Evolutionary conservation across 2,888 invertebrate genomes (phyloP), one percentile per base, ranked within the genome.

Genomic region (Cosmia pyralina): DNA sequence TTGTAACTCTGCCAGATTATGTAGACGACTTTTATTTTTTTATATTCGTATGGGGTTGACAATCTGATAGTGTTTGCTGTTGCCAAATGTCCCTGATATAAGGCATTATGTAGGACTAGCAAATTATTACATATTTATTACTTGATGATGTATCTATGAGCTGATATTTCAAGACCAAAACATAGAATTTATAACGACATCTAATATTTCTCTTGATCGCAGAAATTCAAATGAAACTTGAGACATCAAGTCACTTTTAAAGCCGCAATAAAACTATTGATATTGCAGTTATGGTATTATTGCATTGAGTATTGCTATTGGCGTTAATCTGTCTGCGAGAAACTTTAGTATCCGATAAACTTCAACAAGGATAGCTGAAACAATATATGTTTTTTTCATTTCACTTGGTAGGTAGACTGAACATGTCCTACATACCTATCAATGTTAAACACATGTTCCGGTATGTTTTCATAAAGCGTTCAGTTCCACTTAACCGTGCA

Each of bases 401-500:
- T 8, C 8, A 38, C 15, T 19, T 48, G 2, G 8, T 11, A 11
- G 6, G 13, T 15, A 4, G 8, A 58, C 22, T 41, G 17, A 64
- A 66, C 6, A 46, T 10, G 34, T 38, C 15, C 11, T 8, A 48
- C 4, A 52, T 38, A n/a, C 1, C 28, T 28, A 28, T 55, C 15
- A 48, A n/a, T 22, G 50, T 57, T 15, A 22, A 72, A 76, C 75
- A 82, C 63, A 77, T 75, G 82, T 78, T 48, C 44, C 10, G 58
- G 75, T 74, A 77, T 80, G 71, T 81, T 80, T 79, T 76, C 63
- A 68, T 86, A 81, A 79, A 85, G 60, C 82, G 83, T 82, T 83
- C 81, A 81, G 69, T 85, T 63, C 80, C 74, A 88, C 87, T 89
- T 89, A 87, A 84, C 79, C 75, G 69, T 72, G 83, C 73, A 88